Base-by-base conservation (phyloP, 1,140 invertebrate genomes). In the Calycopis cecrops region DNA sequence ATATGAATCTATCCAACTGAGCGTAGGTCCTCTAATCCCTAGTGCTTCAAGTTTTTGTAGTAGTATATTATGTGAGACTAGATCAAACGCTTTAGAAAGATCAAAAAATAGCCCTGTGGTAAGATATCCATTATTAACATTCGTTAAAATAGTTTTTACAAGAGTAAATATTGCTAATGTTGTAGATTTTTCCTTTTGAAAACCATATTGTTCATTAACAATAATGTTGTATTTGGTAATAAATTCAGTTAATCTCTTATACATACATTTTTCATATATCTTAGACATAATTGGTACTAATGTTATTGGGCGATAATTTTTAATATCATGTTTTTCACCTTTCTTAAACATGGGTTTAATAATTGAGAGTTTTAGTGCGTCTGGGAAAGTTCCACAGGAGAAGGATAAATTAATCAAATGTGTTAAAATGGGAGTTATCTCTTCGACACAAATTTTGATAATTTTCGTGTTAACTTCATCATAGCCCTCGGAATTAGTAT, bases 261-360 rank as follows among this genome's bases (percentile, higher is more conserved):
- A 16, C 44, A 47, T 47, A 10, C 21, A 11, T 4, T 18, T 18
- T 28, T 28, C 21, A 6, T 28, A 28, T 28, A 28, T 28, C 6
- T 28, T 28, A 28, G 21, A 28, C 21, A 47, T 47, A 11, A 17
- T 21, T 21, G 44, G 8, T 9, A 48, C 11, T 17, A 48, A 44
- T 6, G 42, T 44, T 17, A 44, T 44, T 18, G 42, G 42, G 9
- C 42, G 9, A 17, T 44, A 17, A n/a, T 48, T 48, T n/a, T 21
- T 48, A 21, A 48, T 10, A 18, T 48, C 21, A 7, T 12, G 11
- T 6, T 11, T 11, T 12, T 28, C 4, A 3, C 21, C 21, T 21
- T 48, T 48, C 28, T 48, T 34, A 9, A 48, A 48, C 47, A 48
- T 10, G 10, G 47, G 11, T 34, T 48, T 48, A 8, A 48, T 18